Evolutionary conservation across 1,140 invertebrate species (phyloP).

Genomic region (Drosophila pallidifrons): DNA sequence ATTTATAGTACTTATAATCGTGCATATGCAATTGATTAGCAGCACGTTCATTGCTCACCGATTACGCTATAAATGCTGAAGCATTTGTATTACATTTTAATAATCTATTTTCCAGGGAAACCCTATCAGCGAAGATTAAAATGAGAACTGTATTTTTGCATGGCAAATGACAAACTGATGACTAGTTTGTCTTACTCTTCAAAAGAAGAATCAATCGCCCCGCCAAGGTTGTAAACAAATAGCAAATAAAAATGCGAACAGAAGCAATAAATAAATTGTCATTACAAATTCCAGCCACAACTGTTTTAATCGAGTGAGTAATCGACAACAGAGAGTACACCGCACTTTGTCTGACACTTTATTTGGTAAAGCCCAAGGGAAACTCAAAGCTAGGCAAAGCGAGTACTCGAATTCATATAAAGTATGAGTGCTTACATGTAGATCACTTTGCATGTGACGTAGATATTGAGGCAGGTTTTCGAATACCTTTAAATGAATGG

Average conservation of each 20-base stretch:
- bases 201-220: neutral
- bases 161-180: neutral
- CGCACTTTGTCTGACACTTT: neutral
- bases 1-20: neutral
- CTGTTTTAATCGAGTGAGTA: constrained; percentile 8
- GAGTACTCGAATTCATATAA: neutral
- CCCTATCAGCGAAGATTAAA: neutral
- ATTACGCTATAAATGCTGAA: neutral
- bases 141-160: neutral
- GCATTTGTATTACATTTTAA: neutral
- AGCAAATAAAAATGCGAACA: neutral
- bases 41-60: neutral
- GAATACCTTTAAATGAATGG: constrained; percentile 23
- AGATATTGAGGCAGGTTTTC: constrained; percentile 51
- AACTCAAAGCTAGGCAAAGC: neutral
- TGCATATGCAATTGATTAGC: neutral
- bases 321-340: neutral
- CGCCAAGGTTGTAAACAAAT: neutral
- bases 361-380: constrained; percentile 23
- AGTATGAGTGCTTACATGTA: neutral
- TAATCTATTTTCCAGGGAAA: neutral
- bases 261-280: neutral
- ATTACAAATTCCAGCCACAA: constrained; percentile 15
- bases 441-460: constrained; percentile 20
- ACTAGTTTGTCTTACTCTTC: neutral